Evolutionary conservation across 2,797 vertebrate genomes (phyloP).

Genomic region (Perodicticus potto): DNA sequence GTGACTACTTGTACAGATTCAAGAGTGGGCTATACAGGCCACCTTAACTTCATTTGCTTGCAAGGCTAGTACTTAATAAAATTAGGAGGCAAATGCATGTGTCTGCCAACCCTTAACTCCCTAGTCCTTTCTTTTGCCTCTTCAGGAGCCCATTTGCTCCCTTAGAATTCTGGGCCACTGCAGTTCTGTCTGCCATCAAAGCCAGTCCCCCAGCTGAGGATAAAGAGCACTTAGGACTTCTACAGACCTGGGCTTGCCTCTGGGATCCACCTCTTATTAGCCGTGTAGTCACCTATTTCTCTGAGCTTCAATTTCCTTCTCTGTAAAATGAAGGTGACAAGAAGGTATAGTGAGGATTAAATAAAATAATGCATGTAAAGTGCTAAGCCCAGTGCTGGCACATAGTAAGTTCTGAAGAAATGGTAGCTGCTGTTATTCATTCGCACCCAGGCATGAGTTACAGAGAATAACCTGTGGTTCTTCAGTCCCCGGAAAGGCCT

Average conservation of each 20-base stretch:
- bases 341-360: background rate
- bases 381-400: background rate
- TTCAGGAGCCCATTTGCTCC: background rate
- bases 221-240: constrained; percentile 19
- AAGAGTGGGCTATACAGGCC: background rate
- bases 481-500: constrained; percentile 18
- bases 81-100: background rate
- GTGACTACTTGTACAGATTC: background rate
- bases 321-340: constrained; percentile 27
- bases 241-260: background rate
- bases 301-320: constrained; percentile 37
- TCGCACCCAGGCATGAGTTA: constrained; percentile 24
- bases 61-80: constrained; percentile 14
- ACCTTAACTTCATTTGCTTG: background rate
- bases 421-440: constrained; percentile 29
- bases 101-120: background rate
- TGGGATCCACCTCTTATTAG: background rate
- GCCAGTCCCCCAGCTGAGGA: constrained; percentile 5
- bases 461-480: background rate
- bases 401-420: constrained; percentile 59
- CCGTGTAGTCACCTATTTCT: background rate
- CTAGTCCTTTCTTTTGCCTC: constrained; percentile 24
- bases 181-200: constrained; percentile 22
- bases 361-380: constrained; percentile 35
- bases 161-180: background rate